Base-by-base conservation (phyloP, 92 coral and sea anemone species). In the Phenganax subtilis region DNA sequence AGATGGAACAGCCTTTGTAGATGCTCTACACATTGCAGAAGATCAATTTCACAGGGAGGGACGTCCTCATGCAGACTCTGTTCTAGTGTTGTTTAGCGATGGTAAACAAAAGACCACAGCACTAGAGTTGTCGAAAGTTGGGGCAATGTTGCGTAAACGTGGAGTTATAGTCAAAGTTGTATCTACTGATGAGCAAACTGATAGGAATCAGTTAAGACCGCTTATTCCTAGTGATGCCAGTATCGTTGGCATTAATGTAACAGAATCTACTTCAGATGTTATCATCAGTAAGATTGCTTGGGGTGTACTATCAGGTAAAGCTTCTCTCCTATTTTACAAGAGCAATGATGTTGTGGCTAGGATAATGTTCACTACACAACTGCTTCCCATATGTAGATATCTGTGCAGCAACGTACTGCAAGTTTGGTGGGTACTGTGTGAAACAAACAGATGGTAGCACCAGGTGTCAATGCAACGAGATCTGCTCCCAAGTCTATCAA, bases 401-500 rank as follows among this genome's bases (percentile, higher is more conserved):
- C 30, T 79, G 83, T 53, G 58, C 74, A 0, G 58, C 74, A 6
- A 68, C 62, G 17, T 27, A 76, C 9, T 93, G 98, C 59, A 77
- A 87, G 25, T 91, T 85, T 69, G 85, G 88, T 80, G 85, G 83
- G 53, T 86, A 82, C 9, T 93, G 98, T 79, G 85, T 88, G 44
- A 87, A 75, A 74, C 74, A 70, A 2, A 62, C 87, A 16, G 90
- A 89, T 28, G 96, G 89, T 11, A 53, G 93, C 15, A 87, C 88
- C 12, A 65, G 72, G 29, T 79, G 83, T 79, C 60, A 79, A 28
- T 79, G 83, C 74, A 63, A 51, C 10, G 20, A 79, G 56, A 51
- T 73, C 51, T 79, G 83, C 69, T 30, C 58, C 16, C 14, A 62
- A 29, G 74, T 44, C 55, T 64, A 79, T 68, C 54, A 79, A 15